phyloP scores from a whole-genome alignment of 2,888 invertebrate genomes.

The Drosophila kuntzei region DNA sequence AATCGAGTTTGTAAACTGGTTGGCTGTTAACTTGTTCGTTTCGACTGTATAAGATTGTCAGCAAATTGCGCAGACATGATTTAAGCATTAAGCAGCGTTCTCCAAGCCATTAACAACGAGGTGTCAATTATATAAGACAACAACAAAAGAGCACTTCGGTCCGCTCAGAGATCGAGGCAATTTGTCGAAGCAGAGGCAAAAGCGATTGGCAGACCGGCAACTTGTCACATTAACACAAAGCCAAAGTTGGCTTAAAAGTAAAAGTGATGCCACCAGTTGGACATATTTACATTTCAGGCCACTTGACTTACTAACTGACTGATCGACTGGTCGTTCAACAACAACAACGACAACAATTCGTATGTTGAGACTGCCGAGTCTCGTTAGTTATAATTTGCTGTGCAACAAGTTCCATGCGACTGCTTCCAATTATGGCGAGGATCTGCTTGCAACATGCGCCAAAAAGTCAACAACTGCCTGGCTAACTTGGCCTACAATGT shows the following conservation, averaged over 20 bases:
- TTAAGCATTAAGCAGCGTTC: slow-evolving; percentile 65
- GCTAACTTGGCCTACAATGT: slow-evolving; percentile 48
- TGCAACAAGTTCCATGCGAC: slow-evolving; percentile 81
- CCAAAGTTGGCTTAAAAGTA: slow-evolving; percentile 75
- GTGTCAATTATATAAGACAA: slow-evolving; percentile 74
- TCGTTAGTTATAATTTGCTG: slow-evolving; percentile 71
- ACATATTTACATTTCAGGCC: slow-evolving; percentile 74
- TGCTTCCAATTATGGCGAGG: slow-evolving; percentile 83
- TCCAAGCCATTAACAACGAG: slow-evolving; percentile 70
- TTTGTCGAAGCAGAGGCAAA: slow-evolving; percentile 42
- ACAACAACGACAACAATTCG: slow-evolving; percentile 18
- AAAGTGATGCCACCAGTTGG: slow-evolving; percentile 67
- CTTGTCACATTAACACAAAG: slow-evolving; percentile 77
- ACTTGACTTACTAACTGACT: slow-evolving; percentile 78
- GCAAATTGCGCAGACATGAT: slow-evolving; percentile 54
- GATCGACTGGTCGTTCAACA: slow-evolving; percentile 65
- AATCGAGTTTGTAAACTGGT: slow-evolving; percentile 24
- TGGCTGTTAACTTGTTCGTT: slow-evolving; percentile 44
- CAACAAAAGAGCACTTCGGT: slow-evolving; percentile 34
- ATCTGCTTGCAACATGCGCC: slow-evolving; percentile 77
- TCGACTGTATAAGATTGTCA: slow-evolving; percentile 33
- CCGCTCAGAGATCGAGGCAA: slow-evolving; percentile 33
- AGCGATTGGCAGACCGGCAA: slow-evolving; percentile 59
- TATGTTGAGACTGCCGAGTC: slow-evolving; percentile 16
- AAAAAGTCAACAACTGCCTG: slow-evolving; percentile 69